Percentiles rank a stretch among this genome's conserved stretches.
phyloP scores from a whole-genome alignment of 2,113 vertebrate species.

The Thamnaconus septentrionalis region DNA sequence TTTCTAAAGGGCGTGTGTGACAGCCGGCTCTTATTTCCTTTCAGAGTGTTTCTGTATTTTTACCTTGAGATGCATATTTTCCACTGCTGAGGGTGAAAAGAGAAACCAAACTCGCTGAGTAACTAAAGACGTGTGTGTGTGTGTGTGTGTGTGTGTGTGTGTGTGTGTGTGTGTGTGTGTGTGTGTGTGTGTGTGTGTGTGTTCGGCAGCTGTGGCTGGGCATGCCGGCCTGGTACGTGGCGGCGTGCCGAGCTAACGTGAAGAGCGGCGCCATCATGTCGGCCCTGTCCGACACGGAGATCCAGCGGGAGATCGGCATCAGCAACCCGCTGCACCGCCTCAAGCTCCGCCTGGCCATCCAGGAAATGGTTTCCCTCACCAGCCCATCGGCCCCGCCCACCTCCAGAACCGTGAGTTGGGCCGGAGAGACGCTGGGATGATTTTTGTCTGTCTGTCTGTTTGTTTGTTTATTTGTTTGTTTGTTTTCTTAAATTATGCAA shows the following conservation, averaged over 20 bases:
- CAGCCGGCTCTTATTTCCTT: too few relatives aligned
- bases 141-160: too few relatives aligned
- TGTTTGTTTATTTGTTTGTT: too few relatives aligned
- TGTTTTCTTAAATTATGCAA: neutral
- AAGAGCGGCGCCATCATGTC: conserved; percentile 99
- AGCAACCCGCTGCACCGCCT: conserved; percentile 96
- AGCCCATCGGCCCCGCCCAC: conserved; percentile 97
- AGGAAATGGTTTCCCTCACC: conserved; percentile 98
- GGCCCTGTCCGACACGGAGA: conserved; percentile 95
- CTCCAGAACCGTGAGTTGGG: conserved; percentile 92
- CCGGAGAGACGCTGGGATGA: neutral
- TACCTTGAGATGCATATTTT: too few relatives aligned
- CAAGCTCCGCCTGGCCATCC: conserved; percentile 95
- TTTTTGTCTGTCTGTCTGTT: too few relatives aligned
- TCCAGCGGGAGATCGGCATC: conserved; percentile 98
- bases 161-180: neutral
- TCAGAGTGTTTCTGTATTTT: too few relatives aligned
- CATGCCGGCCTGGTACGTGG: conserved; percentile 99
- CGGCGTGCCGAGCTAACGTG: conserved; percentile 95
- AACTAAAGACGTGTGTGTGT: too few relatives aligned
- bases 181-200: neutral
- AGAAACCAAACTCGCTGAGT: too few relatives aligned
- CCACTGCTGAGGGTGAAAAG: too few relatives aligned
- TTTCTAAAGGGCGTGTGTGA: neutral
- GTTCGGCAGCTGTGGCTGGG: conserved; percentile 90